Evolutionary conservation across 2,797 vertebrate species (phyloP), one percentile per base, ranked within the genome.

Genomic region (Hyperoplus immaculatus): DNA sequence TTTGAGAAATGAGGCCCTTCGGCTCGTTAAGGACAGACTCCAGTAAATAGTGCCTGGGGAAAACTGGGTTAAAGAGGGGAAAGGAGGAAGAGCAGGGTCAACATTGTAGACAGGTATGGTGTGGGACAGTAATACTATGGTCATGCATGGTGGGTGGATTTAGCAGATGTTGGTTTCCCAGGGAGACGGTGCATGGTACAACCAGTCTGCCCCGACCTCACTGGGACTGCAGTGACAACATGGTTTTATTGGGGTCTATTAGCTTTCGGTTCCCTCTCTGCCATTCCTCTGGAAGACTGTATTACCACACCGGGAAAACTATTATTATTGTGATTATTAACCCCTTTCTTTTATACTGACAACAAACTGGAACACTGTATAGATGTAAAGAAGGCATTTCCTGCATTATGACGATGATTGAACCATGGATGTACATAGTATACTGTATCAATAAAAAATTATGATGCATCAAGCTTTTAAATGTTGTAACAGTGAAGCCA

Each of bases 351-450:
- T 95, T 96, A 95, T 96, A 94, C 94, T 94, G 92, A 95, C 93
- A 93, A 94, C 84, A 88, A 29, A 93, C 82, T 92, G 92, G 91
- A 94, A 95, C 91, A 90, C 92, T 96, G 96, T 96, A 96, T 94
- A 96, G 96, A 88, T 95, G 92, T 96, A 95, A 96, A 96, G 95
- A 95, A 93, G 95, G 95, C 93, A 95, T 96, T 93, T 94, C 92
- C 94, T 96, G 96, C 96, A 96, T 95, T 95, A 94, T 94, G 96
- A 88, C 58, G 75, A 90, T 54, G 88, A 90, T 63, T 84, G 81
- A 96, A 95, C 95, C 95, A 95, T 94, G 96, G 96, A 95, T 98
- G 97, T 97, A 97, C 94, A 97, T 97, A 29, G 29, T 29, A 97
- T 82, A 90, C 85, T 96, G 96, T 96, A 96, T 90, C 92, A 93